Conservation (phyloP, 2,797 vertebrate species). For the Leucoraja ocellata region DNA sequence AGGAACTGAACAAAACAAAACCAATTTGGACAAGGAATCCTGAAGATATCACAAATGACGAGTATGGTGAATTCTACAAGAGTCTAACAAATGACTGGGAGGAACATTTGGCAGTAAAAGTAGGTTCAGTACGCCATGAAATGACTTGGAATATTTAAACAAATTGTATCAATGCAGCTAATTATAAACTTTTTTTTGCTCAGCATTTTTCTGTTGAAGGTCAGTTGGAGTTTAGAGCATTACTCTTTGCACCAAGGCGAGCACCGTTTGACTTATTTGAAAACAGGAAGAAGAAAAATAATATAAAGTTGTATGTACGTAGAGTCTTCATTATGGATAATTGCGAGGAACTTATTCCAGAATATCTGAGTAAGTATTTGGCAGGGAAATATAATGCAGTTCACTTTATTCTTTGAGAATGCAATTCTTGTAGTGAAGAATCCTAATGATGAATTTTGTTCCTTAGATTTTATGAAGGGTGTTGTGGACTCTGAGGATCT, state of each 20-base stretch:
- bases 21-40: conserved; percentile 95
- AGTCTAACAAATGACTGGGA: conserved; percentile 95
- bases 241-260: conserved; percentile 78
- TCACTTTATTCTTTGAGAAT: too few species aligned
- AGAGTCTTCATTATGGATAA: conserved; percentile 98
- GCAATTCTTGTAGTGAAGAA: neutral
- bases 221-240: conserved; percentile 81
- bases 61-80: conserved; percentile 90
- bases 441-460: neutral
- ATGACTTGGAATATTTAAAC: too few species aligned
- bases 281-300: conserved; percentile 85
- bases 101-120: conserved; percentile 86
- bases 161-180: neutral
- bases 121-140: neutral
- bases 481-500: conserved; percentile 91
- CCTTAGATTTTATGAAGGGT: conserved; percentile 80
- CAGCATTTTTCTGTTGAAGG: conserved; percentile 71
- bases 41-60: conserved; percentile 84
- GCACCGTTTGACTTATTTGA: conserved; percentile 85
- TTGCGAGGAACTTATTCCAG: conserved; percentile 90
- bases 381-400: neutral
- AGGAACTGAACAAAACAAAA: conserved; percentile 89
- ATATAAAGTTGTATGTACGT: conserved; percentile 89
- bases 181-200: neutral
- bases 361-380: conserved; percentile 82